These are phyloP conservation scores for Falco rusticolus DNA, from an alignment of 2,797 vertebrate species.

Conservation along the genomic window DNA sequence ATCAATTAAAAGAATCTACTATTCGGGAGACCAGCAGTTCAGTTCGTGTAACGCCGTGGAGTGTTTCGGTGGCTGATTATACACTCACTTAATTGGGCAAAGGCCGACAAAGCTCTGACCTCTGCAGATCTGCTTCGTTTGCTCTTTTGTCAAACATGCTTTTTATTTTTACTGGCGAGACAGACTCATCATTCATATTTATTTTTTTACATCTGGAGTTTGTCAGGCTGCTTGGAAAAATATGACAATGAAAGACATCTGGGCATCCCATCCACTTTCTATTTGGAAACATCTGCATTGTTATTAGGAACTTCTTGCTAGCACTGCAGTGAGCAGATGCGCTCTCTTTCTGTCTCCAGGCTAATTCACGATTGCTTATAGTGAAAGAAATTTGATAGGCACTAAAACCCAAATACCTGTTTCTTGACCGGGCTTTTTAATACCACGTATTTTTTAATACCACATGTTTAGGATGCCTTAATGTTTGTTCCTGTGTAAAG, in stretches of 20 bases:
- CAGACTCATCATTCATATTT: not conserved
- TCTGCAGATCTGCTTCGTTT: not conserved
- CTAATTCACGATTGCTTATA: not conserved
- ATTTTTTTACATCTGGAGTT: constrained; percentile 43
- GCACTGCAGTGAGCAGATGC: not conserved
- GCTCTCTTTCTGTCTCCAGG: not conserved
- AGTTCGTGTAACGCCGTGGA: not conserved
- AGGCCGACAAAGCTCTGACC: not conserved
- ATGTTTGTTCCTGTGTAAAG: not conserved
- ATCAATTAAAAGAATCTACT: not conserved
- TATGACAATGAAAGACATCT: constrained; percentile 43
- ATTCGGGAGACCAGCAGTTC: not conserved
- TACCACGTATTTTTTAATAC: not conserved
- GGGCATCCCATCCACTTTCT: not conserved
- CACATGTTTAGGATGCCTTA: not conserved
- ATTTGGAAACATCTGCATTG: constrained; percentile 17
- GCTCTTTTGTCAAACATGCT: not conserved
- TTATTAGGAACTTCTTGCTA: not conserved
- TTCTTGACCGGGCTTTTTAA: not conserved
- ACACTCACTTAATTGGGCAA: not conserved
- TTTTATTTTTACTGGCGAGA: not conserved
- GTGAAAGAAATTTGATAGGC: not conserved
- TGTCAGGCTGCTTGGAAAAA: constrained; percentile 34
- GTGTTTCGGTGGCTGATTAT: not conserved
- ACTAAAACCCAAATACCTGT: not conserved